These are phyloP conservation scores for Poecilia latipinna DNA, from an alignment of 2,113 vertebrate genomes.

Conservation along the genomic window DNA sequence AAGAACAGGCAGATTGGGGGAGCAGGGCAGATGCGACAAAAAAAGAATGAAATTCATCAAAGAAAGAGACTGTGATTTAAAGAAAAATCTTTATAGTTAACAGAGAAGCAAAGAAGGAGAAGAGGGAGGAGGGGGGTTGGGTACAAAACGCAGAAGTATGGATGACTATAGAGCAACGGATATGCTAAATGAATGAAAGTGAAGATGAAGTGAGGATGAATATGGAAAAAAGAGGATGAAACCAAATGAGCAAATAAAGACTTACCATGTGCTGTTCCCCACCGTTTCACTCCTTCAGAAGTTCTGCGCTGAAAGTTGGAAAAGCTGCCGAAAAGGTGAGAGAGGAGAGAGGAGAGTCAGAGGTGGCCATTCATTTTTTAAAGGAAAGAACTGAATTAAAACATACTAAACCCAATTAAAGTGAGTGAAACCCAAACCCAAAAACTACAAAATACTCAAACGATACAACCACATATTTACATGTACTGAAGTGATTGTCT, in stretches of 20 bases:
- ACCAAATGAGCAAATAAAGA: slow-evolving; percentile 24
- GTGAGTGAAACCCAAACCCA: neutral
- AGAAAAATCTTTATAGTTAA: neutral
- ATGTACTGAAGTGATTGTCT: neutral
- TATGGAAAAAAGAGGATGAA: slow-evolving; percentile 4
- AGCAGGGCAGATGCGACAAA: neutral
- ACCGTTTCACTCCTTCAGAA: slow-evolving; percentile 25
- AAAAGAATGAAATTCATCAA: neutral
- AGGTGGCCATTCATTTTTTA: slow-evolving; percentile 16
- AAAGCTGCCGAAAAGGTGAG: slow-evolving; percentile 8
- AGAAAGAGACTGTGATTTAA: neutral
- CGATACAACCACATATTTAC: neutral
- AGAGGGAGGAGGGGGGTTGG: neutral
- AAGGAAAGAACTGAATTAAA: neutral
- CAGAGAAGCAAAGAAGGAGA: too few relatives aligned
- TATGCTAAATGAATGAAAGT: neutral
- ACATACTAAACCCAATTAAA: neutral
- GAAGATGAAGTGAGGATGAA: neutral
- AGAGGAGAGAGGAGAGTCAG: slow-evolving; percentile 21
- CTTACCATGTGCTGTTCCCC: slow-evolving; percentile 54
- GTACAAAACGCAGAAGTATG: neutral
- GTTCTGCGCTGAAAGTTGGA: slow-evolving; percentile 18
- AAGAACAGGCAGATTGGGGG: slow-evolving; percentile 1
- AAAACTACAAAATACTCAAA: neutral
- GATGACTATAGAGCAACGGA: neutral